These are phyloP conservation scores for Deilephila elpenor DNA, from an alignment of 2,888 invertebrate genomes.

Conservation along the genomic window DNA sequence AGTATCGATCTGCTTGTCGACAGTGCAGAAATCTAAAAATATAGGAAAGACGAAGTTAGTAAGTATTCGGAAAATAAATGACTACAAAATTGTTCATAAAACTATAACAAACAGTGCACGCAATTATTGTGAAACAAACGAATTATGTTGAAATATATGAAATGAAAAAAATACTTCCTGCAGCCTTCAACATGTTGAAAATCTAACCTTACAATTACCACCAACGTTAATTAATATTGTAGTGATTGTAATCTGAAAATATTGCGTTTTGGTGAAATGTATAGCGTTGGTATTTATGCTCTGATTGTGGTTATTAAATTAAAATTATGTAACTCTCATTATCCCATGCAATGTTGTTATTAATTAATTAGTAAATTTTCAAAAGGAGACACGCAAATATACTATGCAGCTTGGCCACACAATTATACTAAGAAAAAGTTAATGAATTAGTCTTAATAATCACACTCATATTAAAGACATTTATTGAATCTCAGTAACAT, in stretches of 20 bases:
- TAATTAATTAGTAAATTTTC: no score
- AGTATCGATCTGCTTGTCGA: no score
- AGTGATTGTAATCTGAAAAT: constrained; percentile 4
- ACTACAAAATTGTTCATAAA: background rate
- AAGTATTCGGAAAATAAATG: no score
- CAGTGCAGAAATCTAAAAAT: no score
- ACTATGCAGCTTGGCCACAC: no score
- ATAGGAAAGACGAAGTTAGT: no score
- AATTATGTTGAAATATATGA: constrained; percentile 23
- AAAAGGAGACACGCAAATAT: no score
- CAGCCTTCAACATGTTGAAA: constrained; percentile 39
- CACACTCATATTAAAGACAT: no score
- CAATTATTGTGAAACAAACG: constrained; percentile 28
- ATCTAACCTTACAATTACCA: constrained; percentile 24
- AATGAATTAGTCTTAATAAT: no score
- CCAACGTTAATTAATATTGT: constrained; percentile 1
- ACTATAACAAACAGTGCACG: background rate
- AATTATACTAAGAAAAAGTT: no score
- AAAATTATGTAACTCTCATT: background rate
- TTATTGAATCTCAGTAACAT: no score
- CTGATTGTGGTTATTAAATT: constrained; percentile 1
- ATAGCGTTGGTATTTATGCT: background rate
- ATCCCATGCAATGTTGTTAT: background rate
- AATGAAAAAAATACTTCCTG: constrained; percentile 36
- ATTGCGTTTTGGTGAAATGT: constrained; percentile 7